Evolutionary conservation across 2,888 invertebrate genomes (phyloP), one percentile per base, ranked within the genome.

Genomic region (Epirrita christyi): DNA sequence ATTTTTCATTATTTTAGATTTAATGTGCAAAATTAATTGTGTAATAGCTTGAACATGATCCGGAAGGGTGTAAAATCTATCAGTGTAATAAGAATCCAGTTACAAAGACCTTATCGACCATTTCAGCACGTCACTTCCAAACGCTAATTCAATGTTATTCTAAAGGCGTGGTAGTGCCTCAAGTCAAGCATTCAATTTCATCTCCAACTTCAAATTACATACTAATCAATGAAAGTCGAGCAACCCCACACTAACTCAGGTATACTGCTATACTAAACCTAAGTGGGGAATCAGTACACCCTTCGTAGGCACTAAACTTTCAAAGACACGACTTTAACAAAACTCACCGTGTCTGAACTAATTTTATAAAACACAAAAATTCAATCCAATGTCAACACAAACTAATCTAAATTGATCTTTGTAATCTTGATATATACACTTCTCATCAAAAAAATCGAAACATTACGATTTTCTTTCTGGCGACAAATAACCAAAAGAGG

Each of bases 231-330:
- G 32, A 32, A 34, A 41, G 0, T 27, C 6, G 10, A n/a, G 32
- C 32, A 8, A n/a, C 46, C 41, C 34, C 46, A 37, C 15, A 27
- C 11, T 38, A 52, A 40, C 48, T 45, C 32, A 29, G 34, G 11
- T 34, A 42, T n/a, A 21, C 8, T 8, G 8, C 52, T 46, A 45
- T 10, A 8, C 34, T 36, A 53, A 36, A 44, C 37, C 41, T 53
- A 53, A 51, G 29, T 13, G 14, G 46, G 53, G 53, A 53, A 41
- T 34, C 46, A 41, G 2, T 46, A 40, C 44, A 15, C 38, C 15
- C 8, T 48, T 32, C n/a, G 11, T 32, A 45, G 52, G 52, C 52
- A 52, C 45, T 44, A 45, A 45, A 21, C 37, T 44, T 11, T 15
- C 36, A 44, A n/a, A 21, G 11, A 40, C 2, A 21, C 21, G 21